These are phyloP conservation scores for Aphaenogaster rudis DNA, from an alignment of 1,140 invertebrate genomes.

Conservation along the genomic window DNA sequence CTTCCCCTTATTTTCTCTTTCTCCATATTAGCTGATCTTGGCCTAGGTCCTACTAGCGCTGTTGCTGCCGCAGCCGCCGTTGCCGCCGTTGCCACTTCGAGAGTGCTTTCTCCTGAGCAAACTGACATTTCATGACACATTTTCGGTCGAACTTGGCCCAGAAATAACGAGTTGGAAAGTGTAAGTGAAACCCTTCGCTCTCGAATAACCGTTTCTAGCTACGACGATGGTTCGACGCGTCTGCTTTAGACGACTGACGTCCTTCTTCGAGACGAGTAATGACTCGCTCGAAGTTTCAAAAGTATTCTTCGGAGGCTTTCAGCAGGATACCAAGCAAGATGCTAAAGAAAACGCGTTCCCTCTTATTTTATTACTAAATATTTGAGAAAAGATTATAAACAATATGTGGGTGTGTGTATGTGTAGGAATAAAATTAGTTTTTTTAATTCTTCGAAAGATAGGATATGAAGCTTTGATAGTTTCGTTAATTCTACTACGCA, in stretches of 20 bases:
- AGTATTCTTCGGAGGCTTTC: not conserved
- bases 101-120: conserved; percentile 69
- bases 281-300: conserved; percentile 12
- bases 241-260: conserved; percentile 32
- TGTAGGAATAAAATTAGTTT: not conserved
- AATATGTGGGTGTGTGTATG: not conserved
- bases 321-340: not conserved
- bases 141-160: conserved; percentile 76
- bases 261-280: not conserved
- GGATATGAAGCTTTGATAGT: not conserved
- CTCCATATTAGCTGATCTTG: conserved; percentile 49
- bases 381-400: not conserved
- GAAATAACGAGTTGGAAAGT: conserved; percentile 71
- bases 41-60: conserved; percentile 49
- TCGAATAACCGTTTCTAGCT: conserved; percentile 31
- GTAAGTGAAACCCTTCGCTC: conserved; percentile 71
- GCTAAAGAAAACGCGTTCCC: not conserved
- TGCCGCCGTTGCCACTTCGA: not conserved
- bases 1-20: conserved; percentile 66
- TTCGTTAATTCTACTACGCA: not conserved
- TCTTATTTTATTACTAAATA: not conserved
- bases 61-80: not conserved
- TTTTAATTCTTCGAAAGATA: not conserved
- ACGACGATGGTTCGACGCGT: conserved; percentile 29
- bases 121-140: conserved; percentile 56